These are phyloP conservation scores for Caenorhabditis latens DNA, from an alignment of 1,140 invertebrate genomes.

Conservation along the genomic window DNA sequence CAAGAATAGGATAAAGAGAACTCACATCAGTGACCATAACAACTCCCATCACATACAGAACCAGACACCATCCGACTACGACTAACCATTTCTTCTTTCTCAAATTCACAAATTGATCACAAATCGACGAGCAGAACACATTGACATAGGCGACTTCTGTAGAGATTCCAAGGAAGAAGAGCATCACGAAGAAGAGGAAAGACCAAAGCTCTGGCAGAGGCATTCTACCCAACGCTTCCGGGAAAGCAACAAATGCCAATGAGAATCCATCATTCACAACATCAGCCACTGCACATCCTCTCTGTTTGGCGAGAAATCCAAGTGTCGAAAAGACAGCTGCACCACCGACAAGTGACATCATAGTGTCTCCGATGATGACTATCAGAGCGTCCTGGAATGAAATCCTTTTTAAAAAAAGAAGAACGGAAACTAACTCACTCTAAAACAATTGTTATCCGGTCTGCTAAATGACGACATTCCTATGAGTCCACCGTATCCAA, in stretches of 20 bases:
- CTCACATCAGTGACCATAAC: constrained; percentile 49
- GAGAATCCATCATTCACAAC: constrained; percentile 32
- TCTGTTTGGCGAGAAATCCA: constrained; percentile 81
- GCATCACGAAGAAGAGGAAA: constrained; percentile 79
- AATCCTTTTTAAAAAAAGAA: neutral
- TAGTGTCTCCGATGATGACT: constrained; percentile 82
- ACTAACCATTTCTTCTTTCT: constrained; percentile 57
- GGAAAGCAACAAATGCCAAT: constrained; percentile 77
- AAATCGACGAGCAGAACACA: constrained; percentile 25
- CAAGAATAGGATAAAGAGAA: neutral
- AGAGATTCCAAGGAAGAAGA: constrained; percentile 78
- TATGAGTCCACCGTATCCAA: constrained; percentile 63
- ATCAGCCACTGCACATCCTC: constrained; percentile 78
- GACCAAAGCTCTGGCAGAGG: constrained; percentile 79
- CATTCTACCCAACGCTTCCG: constrained; percentile 78
- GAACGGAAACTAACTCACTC: neutral
- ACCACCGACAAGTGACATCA: constrained; percentile 82
- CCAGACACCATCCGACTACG: neutral
- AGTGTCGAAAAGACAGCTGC: constrained; percentile 83
- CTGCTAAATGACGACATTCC: constrained; percentile 60
- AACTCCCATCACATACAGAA: constrained; percentile 5
- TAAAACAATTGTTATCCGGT: constrained; percentile 58
- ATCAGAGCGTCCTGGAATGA: constrained; percentile 80
- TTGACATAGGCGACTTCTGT: constrained; percentile 72
- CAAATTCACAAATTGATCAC: constrained; percentile 5